These are phyloP conservation scores for Pyrrhia umbra DNA, from an alignment of 2,888 invertebrate species.

Conservation along the genomic window DNA sequence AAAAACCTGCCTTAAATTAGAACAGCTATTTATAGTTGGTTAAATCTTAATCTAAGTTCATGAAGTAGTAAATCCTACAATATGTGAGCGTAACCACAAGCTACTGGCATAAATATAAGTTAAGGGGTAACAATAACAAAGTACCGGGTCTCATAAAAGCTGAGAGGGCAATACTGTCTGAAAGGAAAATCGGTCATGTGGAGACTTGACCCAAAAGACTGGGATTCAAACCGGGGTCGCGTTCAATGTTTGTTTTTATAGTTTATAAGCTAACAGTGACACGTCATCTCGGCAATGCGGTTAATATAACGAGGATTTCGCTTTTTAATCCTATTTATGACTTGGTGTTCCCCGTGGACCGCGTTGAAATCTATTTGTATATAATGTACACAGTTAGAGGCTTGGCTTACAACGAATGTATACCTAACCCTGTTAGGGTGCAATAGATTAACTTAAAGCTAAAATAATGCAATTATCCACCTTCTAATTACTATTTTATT, in stretches of 20 bases:
- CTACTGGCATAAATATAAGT: background rate
- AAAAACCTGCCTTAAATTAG: too few relatives aligned
- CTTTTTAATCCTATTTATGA: too few relatives aligned
- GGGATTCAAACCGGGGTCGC: slow-evolving; percentile 13
- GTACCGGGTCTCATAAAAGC: slow-evolving; percentile 2
- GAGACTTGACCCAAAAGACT: slow-evolving; percentile 24
- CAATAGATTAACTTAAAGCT: too few relatives aligned
- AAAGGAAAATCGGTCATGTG: slow-evolving; percentile 25
- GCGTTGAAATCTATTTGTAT: too few relatives aligned
- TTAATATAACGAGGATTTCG: background rate
- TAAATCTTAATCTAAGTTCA: background rate
- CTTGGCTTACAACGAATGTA: too few relatives aligned
- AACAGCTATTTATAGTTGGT: too few relatives aligned
- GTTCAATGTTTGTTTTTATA: slow-evolving; percentile 24
- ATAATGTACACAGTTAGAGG: too few relatives aligned
- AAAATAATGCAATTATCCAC: too few relatives aligned
- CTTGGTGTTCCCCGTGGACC: too few relatives aligned
- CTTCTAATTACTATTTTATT: too few relatives aligned
- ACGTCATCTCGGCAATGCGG: background rate
- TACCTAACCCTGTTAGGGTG: too few relatives aligned
- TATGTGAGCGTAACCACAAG: background rate
- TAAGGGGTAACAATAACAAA: slow-evolving; percentile 5
- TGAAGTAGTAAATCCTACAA: background rate
- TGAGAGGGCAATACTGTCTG: slow-evolving; percentile 13
- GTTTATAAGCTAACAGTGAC: background rate